Base-by-base conservation (phyloP, 2,113 vertebrate species). In the Excalfactoria chinensis region DNA sequence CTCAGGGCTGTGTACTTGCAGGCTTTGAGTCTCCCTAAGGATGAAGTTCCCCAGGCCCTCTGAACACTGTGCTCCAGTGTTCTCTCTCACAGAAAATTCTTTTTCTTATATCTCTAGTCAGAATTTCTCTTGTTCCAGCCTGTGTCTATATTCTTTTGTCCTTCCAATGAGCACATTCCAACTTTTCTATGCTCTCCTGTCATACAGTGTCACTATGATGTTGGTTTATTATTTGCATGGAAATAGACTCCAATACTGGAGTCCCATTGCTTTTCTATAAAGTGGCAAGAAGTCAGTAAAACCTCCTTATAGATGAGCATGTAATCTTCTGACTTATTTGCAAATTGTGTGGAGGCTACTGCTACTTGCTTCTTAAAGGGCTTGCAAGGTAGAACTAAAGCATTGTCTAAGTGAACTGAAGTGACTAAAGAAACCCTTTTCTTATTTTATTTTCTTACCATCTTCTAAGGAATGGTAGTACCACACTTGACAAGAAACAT, bases 311-410 rank as follows among this genome's bases (percentile, higher is more conserved):
- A 56, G 8, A 55, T 13, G 37, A 78, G 30, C 1, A 2, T 12
- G 43, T 15, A 0, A 0, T 2, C 5, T 25, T 70, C 8, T 46
- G 4, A 55, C 21, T 53, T 58, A 11, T 51, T 70, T 66, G 25
- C 43, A 30, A 77, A 76, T 59, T 53, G 25, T 53, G 23, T 14
- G 32, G 49, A 74, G 20, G 44, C 8, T 74, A 22, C 30, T 82
- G 59, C 21, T 68, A 64, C 46, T 51, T 17, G 7, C 55, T 71
- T 81, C 53, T 62, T 49, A 26, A 9, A 59, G 3, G 17, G 26
- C 17, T 77, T 92, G 14, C 26, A 56, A 58, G 15, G 34, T 26
- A 51, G 22, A 4, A 23, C 9, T 46, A 75, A 41, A 67, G 9
- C n/a, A 63, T 46, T 80, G 41, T 43, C 59, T 63, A 11, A 41